Evolutionary conservation across 2,113 vertebrate genomes (phyloP), one percentile per base, ranked within the genome.

Genomic region (Vimba vimba): DNA sequence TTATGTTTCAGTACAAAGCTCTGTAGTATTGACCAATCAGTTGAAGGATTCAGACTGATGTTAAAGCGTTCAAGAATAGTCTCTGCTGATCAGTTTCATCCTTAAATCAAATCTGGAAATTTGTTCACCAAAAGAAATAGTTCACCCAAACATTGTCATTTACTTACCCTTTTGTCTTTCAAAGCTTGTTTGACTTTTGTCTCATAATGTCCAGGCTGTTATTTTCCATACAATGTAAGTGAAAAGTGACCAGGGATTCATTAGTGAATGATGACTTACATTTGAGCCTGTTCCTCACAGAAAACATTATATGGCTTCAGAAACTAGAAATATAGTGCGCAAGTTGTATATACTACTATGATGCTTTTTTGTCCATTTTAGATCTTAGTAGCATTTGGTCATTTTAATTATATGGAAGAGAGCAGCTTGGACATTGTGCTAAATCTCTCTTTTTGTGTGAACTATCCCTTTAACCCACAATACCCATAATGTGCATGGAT

Each of bases 1-100:
- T 89, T 84, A 87, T 91, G 82, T 88, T 90, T 93, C 80, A 82
- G 13, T 36, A 82, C 45, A 69, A 82, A 82, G 64, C 80, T 82
- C 80, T 82, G 45, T 82, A 82, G 64, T 82, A 82, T 82, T 82
- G 69, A 68, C 3, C 27, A 7, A 52, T 36, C 62, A 62, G 13
- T 55, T 77, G 4, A 77, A 80, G 55, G 27, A 43, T 62, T 79
- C 33, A 60, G 78, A 33, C 50, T 23, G 55, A 39, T 21, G 7
- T 64, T 64, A 25, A 80, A 47, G 36, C 23, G 43, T 39, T 74
- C n/a, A 39, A 81, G 39, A 47, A 81, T 30, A 2, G 2, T 23
- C 5, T 33, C 27, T 36, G 76, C 50, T n/a, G 52, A 62, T 60
- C 6, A 12, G 79, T 19, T 66, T 81, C 11, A 66, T 17, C 55